Conservation (phyloP, 2,113 vertebrate species). For the Clinocottus analis region DNA sequence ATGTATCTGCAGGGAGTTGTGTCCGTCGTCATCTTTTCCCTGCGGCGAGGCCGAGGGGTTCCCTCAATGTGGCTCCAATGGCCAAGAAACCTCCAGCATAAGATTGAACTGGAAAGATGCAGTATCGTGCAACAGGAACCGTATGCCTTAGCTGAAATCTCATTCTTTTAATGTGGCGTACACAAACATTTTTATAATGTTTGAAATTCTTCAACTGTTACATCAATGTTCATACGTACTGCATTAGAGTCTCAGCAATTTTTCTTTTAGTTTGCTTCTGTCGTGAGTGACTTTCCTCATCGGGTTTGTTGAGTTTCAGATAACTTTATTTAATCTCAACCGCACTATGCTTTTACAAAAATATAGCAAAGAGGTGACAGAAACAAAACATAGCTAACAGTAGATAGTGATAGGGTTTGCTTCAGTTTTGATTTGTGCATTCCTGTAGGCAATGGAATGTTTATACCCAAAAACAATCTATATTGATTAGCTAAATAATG, state of each 20-base stretch:
- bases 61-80: neutral
- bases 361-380: neutral
- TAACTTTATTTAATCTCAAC: no score
- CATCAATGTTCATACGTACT: neutral
- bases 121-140: neutral
- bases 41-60: constrained; percentile 9
- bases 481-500: neutral
- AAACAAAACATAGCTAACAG: neutral
- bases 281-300: neutral
- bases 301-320: neutral
- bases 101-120: no score
- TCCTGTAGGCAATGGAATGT: neutral
- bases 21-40: constrained; percentile 26
- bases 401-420: neutral
- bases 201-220: neutral
- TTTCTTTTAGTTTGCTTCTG: neutral
- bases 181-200: neutral
- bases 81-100: no score
- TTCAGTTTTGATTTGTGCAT: neutral
- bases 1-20: no score
- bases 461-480: neutral
- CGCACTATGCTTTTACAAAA: neutral
- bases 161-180: neutral
- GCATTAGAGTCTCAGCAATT: neutral
- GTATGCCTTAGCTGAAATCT: neutral